Evolutionary conservation across 2,113 vertebrate genomes (phyloP).

Genomic region (Malurus cyaneus): DNA sequence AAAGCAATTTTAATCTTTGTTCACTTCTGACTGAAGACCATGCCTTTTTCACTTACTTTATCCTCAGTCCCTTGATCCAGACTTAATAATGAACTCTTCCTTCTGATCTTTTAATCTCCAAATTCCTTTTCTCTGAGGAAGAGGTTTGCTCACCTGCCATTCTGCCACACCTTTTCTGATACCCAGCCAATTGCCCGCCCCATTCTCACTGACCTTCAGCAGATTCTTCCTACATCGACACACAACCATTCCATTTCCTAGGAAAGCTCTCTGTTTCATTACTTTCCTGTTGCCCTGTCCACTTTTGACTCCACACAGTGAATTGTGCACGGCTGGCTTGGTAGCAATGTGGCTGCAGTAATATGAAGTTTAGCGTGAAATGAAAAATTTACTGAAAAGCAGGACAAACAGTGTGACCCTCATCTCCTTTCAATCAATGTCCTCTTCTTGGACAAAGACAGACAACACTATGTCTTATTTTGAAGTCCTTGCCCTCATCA

Average conservation of each 20-base stretch:
- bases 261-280: background rate
- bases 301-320: background rate
- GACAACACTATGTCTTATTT: background rate
- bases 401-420: background rate
- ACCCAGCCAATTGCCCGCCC: background rate
- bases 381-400: background rate
- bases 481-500: background rate
- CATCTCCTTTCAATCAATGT: background rate
- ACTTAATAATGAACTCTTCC: background rate
- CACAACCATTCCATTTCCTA: background rate
- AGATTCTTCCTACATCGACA: background rate
- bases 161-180: background rate
- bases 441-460: background rate
- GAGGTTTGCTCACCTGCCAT: background rate
- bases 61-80: background rate
- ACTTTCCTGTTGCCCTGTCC: background rate
- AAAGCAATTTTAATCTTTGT: background rate
- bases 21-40: background rate
- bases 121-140: background rate
- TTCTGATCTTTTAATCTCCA: conserved; percentile 19
- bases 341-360: background rate
- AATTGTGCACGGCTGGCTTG: background rate
- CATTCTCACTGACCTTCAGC: background rate
- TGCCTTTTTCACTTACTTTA: background rate
- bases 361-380: background rate